Base-by-base conservation (phyloP, 1,140 invertebrate genomes). In the Pogonomyrmex californicus region DNA sequence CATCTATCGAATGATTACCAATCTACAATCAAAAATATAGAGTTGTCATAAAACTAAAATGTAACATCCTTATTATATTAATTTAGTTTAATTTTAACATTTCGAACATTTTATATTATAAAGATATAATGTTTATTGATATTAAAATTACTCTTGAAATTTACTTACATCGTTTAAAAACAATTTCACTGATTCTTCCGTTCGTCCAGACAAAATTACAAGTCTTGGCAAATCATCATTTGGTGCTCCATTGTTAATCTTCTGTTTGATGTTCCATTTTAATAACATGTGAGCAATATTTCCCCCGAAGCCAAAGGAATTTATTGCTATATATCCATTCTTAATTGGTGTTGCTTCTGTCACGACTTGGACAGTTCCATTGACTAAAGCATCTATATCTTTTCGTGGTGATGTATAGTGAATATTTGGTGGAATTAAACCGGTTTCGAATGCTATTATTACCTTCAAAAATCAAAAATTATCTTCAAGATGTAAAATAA, bases 211-310 rank as follows among this genome's bases (percentile, higher is more conserved):
- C 6, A 63, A 1, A 2, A 10, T 6, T 2, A 51, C 49, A 17
- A 85, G 75, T 78, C 66, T 60, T 10, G 79, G 66, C 41, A 73
- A 62, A n/a, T 85, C 36, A 14, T 87, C 79, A 33, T 68, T 68
- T 12, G 70, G 70, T 49, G 36, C 7, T 30, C 60, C 68, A 47
- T 49, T 44, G 4, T 66, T 51, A 6, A 86, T 38, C 17, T 86
- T 86, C 4, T 44, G n/a, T 30, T 86, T 86, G 0, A 38, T 17
- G 47, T 86, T 86, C 17, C 60, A 58, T n/a, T 49, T 70, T 41
- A 86, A 68, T 6, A 77, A 10, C 2, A 73, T 14, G 36, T 86
- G 75, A 70, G 75, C 23, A 23, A 23, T 23, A 23, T 0, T 23
- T n/a, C 83, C 71, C 0, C 83, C 83, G n/a, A 51, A 44, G 7